Conservation (phyloP, 1,140 invertebrate species). For the Argopecten irradians region DNA sequence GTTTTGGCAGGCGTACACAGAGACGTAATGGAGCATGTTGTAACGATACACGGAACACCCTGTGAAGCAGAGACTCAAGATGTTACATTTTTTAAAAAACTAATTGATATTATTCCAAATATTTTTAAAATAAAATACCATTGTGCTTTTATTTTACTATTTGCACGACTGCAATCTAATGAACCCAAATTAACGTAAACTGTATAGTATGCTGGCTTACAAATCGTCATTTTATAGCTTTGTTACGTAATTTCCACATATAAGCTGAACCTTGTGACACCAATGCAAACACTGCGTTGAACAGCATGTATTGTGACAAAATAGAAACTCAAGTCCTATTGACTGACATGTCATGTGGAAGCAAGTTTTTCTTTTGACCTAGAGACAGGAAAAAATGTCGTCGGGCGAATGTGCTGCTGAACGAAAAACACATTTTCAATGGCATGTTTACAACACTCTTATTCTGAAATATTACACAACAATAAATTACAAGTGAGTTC, state of each 20-base stretch:
- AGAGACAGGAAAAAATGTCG: too few species aligned
- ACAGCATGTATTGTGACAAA: not conserved
- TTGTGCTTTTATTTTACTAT: not conserved
- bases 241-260: not conserved
- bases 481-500: too few species aligned
- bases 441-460: too few species aligned
- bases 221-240: not conserved
- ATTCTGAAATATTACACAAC: too few species aligned
- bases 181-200: not conserved
- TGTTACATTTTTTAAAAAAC: not conserved
- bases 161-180: not conserved
- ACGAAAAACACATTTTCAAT: too few species aligned
- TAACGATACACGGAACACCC: not conserved
- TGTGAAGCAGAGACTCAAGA: not conserved
- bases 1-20: not conserved
- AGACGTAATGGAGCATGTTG: not conserved
- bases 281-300: not conserved
- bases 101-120: not conserved
- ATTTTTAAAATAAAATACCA: too few species aligned
- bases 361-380: not conserved
- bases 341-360: not conserved
- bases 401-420: too few species aligned
- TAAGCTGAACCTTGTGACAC: too few species aligned
- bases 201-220: not conserved
- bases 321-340: not conserved